Evolutionary conservation across 37 sponge, comb jelly and placozoan species (phyloP).

Genomic region (Tethya wilhelma): DNA sequence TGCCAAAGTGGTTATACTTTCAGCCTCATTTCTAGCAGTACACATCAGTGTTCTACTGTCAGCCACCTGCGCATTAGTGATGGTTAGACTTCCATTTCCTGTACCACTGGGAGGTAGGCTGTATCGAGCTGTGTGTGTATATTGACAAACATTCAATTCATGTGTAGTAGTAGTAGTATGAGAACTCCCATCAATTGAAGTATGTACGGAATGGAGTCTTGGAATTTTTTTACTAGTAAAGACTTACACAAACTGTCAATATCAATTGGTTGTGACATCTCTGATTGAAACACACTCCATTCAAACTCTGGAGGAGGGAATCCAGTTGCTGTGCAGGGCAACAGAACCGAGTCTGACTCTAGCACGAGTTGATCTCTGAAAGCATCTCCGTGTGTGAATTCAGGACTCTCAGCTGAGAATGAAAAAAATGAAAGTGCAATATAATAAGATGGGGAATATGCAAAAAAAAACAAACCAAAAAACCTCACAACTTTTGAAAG

Average conservation of each 20-base stretch:
- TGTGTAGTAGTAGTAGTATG: not conserved
- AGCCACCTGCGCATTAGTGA: constrained; percentile 1
- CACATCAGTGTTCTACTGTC: constrained; percentile 34
- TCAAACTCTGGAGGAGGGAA: constrained; percentile 34
- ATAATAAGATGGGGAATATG: too few species aligned
- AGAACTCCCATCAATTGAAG: not conserved
- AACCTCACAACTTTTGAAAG: too few species aligned
- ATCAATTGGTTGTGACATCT: too few species aligned
- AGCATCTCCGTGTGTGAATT: not conserved
- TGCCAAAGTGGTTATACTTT: not conserved
- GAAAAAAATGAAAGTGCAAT: not conserved
- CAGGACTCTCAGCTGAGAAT: not conserved
- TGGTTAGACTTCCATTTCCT: constrained; percentile 36
- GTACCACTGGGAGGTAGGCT: too few species aligned
- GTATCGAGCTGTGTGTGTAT: too few species aligned
- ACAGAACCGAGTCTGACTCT: not conserved
- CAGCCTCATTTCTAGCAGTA: constrained; percentile 12
- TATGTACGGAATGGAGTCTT: too few species aligned
- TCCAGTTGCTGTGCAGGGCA: constrained; percentile 29
- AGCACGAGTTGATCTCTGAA: constrained; percentile 1
- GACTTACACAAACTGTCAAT: too few species aligned
- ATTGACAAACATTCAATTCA: not conserved
- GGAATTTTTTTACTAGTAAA: too few species aligned
- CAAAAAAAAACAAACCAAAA: too few species aligned
- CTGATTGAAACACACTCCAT: not conserved